phyloP scores from a whole-genome alignment of 2,797 vertebrate species.

The Pseudocheirus occidentalis region DNA sequence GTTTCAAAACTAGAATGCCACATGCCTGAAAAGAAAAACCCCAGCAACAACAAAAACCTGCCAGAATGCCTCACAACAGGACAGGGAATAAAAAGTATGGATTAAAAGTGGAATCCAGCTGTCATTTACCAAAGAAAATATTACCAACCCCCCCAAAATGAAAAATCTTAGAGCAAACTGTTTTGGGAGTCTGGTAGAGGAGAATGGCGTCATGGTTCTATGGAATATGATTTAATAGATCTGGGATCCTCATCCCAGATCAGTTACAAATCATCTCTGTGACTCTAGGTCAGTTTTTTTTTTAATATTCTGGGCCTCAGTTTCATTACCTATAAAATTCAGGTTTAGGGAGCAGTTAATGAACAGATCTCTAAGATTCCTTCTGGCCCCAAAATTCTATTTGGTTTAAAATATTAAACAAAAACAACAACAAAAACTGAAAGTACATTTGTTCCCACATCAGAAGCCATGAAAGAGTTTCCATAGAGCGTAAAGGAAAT shows the following conservation, averaged over 20 bases:
- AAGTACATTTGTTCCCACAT: constrained; percentile 21
- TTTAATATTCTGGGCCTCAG: not conserved
- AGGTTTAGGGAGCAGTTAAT: not conserved
- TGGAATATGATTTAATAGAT: not conserved
- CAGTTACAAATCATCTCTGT: not conserved
- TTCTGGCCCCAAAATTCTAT: not conserved
- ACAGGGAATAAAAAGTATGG: constrained; percentile 51
- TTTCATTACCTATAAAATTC: not conserved
- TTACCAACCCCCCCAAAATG: constrained; percentile 58
- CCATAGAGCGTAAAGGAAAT: constrained; percentile 54
- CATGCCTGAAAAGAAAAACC: constrained; percentile 9
- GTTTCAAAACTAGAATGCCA: constrained; percentile 65
- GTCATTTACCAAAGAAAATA: constrained; percentile 57
- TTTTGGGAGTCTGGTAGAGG: constrained; percentile 30
- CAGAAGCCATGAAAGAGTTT: constrained; percentile 38
- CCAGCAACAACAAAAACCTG: not conserved
- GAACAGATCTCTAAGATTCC: not conserved
- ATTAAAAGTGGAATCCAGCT: constrained; percentile 68
- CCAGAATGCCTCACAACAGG: constrained; percentile 62
- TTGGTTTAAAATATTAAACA: constrained; percentile 56
- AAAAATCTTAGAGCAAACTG: constrained; percentile 58
- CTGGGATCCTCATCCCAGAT: not conserved
- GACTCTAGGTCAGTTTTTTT: not conserved
- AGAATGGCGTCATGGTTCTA: not conserved
- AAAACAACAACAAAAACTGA: constrained; percentile 28